Evolutionary conservation across 2,888 invertebrate genomes (phyloP).

Genomic region (Monopis laevigella): DNA sequence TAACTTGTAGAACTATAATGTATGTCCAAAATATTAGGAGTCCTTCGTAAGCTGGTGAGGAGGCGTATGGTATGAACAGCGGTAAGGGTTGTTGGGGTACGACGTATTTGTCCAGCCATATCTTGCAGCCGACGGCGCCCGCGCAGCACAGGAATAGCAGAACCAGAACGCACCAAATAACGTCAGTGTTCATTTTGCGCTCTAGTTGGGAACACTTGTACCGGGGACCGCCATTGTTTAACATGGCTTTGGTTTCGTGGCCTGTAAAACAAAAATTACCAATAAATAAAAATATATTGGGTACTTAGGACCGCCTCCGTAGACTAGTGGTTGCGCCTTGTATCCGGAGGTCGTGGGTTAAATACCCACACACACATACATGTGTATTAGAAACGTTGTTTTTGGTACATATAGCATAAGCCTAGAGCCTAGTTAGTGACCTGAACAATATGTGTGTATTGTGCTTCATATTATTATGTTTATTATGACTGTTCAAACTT

Average conservation of each 20-base stretch:
- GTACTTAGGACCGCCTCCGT: no score
- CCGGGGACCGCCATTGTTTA: slow-evolving; percentile 95
- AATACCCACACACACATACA: no score
- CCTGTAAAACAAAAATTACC: slow-evolving; percentile 70
- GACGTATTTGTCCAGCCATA: slow-evolving; percentile 78
- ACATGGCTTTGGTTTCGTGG: slow-evolving; percentile 97
- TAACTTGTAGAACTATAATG: slow-evolving; percentile 94
- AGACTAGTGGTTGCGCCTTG: no score
- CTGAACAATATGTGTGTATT: no score
- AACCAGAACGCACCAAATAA: slow-evolving; percentile 95
- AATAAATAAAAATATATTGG: no score
- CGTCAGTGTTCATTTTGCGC: slow-evolving; percentile 93
- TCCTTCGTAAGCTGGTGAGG: slow-evolving; percentile 75
- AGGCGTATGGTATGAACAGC: slow-evolving; percentile 73
- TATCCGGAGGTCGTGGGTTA: no score
- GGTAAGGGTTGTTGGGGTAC: slow-evolving; percentile 52
- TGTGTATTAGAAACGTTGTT: no score
- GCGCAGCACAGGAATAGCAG: slow-evolving; percentile 88
- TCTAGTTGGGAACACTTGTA: slow-evolving; percentile 94
- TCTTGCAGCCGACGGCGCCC: slow-evolving; percentile 89
- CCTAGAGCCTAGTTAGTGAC: no score
- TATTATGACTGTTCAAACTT: no score
- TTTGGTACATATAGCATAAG: no score
- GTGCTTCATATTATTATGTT: no score
- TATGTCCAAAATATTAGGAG: slow-evolving; percentile 94